Evolutionary conservation across 2,113 vertebrate genomes (phyloP), one percentile per base, ranked within the genome.

Genomic region (Gobiocypris rarus): DNA sequence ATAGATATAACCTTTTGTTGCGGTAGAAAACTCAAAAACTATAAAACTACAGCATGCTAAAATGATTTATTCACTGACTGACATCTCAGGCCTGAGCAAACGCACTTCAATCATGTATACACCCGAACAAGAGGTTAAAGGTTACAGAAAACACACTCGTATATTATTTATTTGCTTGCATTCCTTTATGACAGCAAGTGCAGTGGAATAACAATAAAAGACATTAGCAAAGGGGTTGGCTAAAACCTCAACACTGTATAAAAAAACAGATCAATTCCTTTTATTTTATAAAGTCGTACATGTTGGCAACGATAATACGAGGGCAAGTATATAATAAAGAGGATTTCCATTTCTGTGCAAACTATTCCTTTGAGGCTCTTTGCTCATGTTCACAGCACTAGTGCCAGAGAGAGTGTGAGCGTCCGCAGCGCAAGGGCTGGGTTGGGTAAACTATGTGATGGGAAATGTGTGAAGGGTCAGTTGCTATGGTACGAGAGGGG

Each of bases 391-490:
- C 78, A 28, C 13, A 63, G 59, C 59, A 13, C 10, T 34, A 14
- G 26, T 52, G 78, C 9, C 26, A 34, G n/a, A 54, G 63, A 45
- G 34, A 56, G 48, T 3, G 50, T 48, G 28, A 54, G 43, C 19
- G 71, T 75, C 38, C 2, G 52, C 14, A 11, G 41, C 43, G 5
- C 5, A 26, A 54, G 75, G 17, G 75, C 24, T 43, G 75, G 24
- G 52, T 28, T 69, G n/a, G 24, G 50, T 69, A 70, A 78, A 77
- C 71, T 59, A n/a, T 71, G 56, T 34, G 26, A 59, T 43, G 75
- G 43, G 76, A 85, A 50, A 73, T 52, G 52, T 80, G 76, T 74
- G 83, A 80, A 85, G 76, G 76, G 76, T 80, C 83, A 85, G 65
- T 79, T 79, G 54, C 65, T 70, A 79, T 79, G 76, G 48, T 73